These are phyloP conservation scores for Anguilla marmorata DNA, from an alignment of 2,797 vertebrate genomes.

Conservation along the genomic window DNA sequence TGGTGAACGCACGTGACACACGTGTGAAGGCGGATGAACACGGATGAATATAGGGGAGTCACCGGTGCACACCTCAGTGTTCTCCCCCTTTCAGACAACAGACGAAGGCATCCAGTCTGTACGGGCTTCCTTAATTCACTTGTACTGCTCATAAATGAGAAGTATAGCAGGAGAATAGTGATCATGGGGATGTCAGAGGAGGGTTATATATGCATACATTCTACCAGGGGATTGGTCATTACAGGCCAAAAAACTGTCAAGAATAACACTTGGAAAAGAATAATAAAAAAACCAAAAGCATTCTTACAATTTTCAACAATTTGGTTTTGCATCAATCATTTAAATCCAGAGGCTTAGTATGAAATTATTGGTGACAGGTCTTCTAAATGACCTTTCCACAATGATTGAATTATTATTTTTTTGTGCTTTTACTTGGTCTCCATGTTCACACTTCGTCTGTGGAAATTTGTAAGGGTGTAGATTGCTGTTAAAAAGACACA, in stretches of 20 bases:
- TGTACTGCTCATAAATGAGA: neutral
- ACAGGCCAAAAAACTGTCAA: neutral
- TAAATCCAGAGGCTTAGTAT: neutral
- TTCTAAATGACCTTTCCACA: neutral
- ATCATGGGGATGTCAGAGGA: neutral
- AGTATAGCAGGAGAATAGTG: neutral
- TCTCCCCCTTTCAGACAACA: neutral
- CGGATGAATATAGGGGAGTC: neutral
- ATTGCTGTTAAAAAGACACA: neutral
- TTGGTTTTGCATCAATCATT: slow-evolving; percentile 9
- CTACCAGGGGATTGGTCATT: neutral
- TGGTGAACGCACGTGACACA: neutral
- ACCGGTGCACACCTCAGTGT: neutral
- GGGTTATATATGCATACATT: neutral
- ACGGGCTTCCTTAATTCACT: neutral
- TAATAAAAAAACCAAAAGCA: neutral
- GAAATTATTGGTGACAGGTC: neutral
- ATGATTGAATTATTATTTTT: neutral
- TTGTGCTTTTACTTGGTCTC: neutral
- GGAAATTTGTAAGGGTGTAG: neutral
- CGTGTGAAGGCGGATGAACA: neutral
- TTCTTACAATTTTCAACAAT: neutral
- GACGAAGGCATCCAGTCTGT: neutral
- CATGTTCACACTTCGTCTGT: neutral
- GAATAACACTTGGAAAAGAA: neutral